Evolutionary conservation across 2,797 vertebrate species (phyloP).

Genomic region (Microctenopoma lineatum): DNA sequence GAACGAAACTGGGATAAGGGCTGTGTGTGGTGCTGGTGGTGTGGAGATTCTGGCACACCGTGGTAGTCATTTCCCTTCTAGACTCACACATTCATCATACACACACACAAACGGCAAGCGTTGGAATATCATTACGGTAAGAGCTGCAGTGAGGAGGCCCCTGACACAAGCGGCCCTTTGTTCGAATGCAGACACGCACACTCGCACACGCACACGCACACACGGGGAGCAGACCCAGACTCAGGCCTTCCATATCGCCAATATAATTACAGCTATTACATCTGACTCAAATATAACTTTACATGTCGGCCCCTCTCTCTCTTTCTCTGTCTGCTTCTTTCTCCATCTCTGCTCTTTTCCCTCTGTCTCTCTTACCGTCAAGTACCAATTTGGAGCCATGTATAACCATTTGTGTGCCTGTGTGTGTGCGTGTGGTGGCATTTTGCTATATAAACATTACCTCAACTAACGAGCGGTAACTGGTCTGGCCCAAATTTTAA

Average conservation of each 20-base stretch:
- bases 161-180: conserved; percentile 82
- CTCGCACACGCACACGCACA: conserved; percentile 39
- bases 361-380: conserved; percentile 42
- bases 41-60: conserved; percentile 68
- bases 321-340: conserved; percentile 20
- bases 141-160: conserved; percentile 77
- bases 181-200: conserved; percentile 69
- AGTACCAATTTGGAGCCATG: conserved; percentile 58
- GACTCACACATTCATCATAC: conserved; percentile 77
- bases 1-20: conserved; percentile 7
- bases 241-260: conserved; percentile 79
- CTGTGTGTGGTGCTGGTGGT: conserved; percentile 34
- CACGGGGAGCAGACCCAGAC: conserved; percentile 62
- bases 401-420: conserved; percentile 49
- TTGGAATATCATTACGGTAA: conserved; percentile 84
- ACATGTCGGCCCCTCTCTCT: conserved; percentile 57
- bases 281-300: conserved; percentile 82
- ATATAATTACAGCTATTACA: conserved; percentile 85
- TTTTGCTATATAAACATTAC: conserved; percentile 89
- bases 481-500: conserved; percentile 70
- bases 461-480: conserved; percentile 87
- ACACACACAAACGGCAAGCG: conserved; percentile 58
- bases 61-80: conserved; percentile 82
- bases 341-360: conserved; percentile 28
- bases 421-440: conserved; percentile 67